Evolutionary conservation across 2,888 invertebrate species (phyloP).

Genomic region (Clostera curtula): DNA sequence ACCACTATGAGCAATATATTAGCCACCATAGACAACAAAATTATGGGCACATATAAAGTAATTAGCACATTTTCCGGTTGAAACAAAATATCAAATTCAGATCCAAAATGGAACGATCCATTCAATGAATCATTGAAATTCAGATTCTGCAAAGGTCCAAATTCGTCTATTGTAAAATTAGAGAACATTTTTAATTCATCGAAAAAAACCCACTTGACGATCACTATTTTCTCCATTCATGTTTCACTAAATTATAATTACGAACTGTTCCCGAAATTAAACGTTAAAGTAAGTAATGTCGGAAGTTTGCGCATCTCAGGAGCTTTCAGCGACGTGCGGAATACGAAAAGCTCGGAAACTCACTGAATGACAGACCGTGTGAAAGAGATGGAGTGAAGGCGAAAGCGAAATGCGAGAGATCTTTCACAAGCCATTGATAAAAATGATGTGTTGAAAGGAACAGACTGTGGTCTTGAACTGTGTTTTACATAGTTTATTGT

Average conservation of each 20-base stretch:
- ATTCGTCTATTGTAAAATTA: conserved; percentile 18
- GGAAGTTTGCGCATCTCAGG: conserved; percentile 10
- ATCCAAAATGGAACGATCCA: conserved; percentile 35
- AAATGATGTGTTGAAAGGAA: conserved; percentile 1
- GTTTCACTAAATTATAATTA: neutral
- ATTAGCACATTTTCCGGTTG: conserved; percentile 71
- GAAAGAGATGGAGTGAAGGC: conserved; percentile 11
- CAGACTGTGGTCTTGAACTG: neutral
- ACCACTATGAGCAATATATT: conserved; percentile 80
- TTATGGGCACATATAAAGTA: conserved; percentile 77
- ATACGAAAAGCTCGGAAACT: conserved; percentile 21
- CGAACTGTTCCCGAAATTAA: neutral
- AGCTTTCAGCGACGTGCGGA: conserved; percentile 22
- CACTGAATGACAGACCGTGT: conserved; percentile 26
- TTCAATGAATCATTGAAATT: conserved; percentile 25
- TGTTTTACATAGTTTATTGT: too few relatives aligned
- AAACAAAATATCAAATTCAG: conserved; percentile 54
- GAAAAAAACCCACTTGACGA: conserved; percentile 4
- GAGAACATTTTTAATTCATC: conserved; percentile 19
- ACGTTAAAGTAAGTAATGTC: conserved; percentile 12
- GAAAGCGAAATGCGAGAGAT: conserved; percentile 4
- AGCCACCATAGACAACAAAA: conserved; percentile 76
- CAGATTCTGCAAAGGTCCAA: conserved; percentile 11
- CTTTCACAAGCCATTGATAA: conserved; percentile 14
- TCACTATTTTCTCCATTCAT: neutral